Evolutionary conservation across 2,888 invertebrate species (phyloP), one percentile per base, ranked within the genome.

Genomic region (Glaucopsyche alexis): DNA sequence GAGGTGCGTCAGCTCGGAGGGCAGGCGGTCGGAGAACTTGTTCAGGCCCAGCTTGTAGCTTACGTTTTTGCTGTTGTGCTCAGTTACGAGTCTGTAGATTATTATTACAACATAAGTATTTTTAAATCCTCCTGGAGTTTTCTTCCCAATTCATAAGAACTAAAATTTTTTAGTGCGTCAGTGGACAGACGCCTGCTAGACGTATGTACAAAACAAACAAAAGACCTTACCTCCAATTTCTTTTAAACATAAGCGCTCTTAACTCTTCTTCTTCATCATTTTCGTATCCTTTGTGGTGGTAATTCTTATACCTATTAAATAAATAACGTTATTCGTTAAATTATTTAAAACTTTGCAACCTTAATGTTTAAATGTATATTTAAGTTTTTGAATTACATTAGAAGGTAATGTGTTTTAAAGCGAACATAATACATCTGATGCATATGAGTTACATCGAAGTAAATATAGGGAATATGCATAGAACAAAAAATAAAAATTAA

Each of bases 41-140:
- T 87, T 87, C 19, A 86, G 60, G 38, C 80, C 79, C 65, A 87
- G 42, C 67, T 78, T 85, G 78, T 81, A 86, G 40, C 81, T 75
- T 0, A 81, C 45, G 55, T 84, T 83, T 71, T 85, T 81, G 49
- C 77, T 76, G 75, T 87, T 87, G 74, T 83, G 84, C 1, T 82
- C 79, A 4, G 78, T 76, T 0, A 86, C 76, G 13, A 77, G 77
- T 45, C 87, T 87, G 78, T 14, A 76, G 79, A 38, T 29, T 29
- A 29, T 60, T 29, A 16, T 7, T 13, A 60, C 13, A 60, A 11
- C 9, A 55, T 55, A 7, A 5, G 16, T 52, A 52, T 50, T 50
- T 14, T 3, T 29, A 29, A 0, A 29, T 4, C 42, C 42, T 42
- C 42, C 7, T 42, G 29, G 4, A 29, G 29, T 29, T 42, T 42